These are phyloP conservation scores for Alloscopus bannaensis DNA, from an alignment of 2,888 invertebrate genomes.

Conservation along the genomic window DNA sequence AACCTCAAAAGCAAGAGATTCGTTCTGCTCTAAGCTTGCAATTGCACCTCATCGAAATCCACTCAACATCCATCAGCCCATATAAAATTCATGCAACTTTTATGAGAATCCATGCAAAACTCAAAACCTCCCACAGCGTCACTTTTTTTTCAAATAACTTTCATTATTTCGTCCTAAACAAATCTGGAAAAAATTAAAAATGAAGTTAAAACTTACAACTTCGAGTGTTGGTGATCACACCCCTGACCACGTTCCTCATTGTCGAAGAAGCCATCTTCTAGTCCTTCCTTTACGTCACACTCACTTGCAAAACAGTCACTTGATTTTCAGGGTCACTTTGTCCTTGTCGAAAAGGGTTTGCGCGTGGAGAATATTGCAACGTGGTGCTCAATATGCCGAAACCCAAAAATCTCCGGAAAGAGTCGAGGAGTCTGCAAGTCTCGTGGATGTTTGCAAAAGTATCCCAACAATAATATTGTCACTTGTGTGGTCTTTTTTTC, in stretches of 20 bases:
- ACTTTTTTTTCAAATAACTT: not conserved
- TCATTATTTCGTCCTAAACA: too few relatives aligned
- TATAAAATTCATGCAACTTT: not conserved
- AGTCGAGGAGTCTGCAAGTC: not conserved
- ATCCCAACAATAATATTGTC: too few relatives aligned
- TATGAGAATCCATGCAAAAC: not conserved
- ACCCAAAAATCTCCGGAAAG: not conserved
- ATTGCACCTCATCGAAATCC: too few relatives aligned
- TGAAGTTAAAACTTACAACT: slow-evolving; percentile 59
- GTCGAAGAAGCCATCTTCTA: slow-evolving; percentile 39
- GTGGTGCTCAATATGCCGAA: too few relatives aligned
- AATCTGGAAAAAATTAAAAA: too few relatives aligned
- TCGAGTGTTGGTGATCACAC: slow-evolving; percentile 47
- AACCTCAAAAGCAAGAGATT: too few relatives aligned
- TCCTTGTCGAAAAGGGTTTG: not conserved
- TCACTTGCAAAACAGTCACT: not conserved
- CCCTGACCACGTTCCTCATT: slow-evolving; percentile 47
- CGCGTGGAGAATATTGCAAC: too few relatives aligned
- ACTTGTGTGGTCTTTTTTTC: not conserved
- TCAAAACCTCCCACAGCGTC: not conserved
- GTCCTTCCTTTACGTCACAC: not conserved
- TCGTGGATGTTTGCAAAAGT: too few relatives aligned
- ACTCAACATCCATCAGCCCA: not conserved
- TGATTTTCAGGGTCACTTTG: slow-evolving; percentile 16
- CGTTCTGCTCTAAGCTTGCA: not conserved